phyloP scores from a whole-genome alignment of 2,113 vertebrate genomes.

The Sterna hirundo region DNA sequence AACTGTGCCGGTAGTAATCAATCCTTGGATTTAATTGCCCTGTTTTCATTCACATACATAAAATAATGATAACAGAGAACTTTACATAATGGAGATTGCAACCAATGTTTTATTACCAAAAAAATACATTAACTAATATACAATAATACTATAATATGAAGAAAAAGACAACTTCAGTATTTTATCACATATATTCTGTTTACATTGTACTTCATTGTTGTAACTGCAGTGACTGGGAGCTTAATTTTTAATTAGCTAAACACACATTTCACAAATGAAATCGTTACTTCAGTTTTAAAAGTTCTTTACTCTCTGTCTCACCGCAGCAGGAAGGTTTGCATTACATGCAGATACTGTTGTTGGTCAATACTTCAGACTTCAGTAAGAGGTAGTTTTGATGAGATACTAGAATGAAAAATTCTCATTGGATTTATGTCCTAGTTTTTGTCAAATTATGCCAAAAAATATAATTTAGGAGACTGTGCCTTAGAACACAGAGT shows the following conservation, averaged over 20 bases:
- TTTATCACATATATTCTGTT: background rate
- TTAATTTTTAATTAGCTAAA: background rate
- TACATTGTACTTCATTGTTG: background rate
- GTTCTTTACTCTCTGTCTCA: background rate
- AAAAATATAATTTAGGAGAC: background rate
- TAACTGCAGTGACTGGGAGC: background rate
- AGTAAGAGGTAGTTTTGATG: background rate
- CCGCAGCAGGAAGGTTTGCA: background rate
- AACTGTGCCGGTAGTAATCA: background rate
- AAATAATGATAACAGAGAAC: conserved; percentile 54
- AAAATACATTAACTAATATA: conserved; percentile 14
- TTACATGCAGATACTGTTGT: background rate
- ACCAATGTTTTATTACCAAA: conserved; percentile 6
- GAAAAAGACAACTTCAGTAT: background rate
- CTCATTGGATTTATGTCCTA: background rate
- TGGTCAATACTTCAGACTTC: background rate
- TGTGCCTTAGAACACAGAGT: background rate
- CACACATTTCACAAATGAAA: background rate
- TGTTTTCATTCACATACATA: conserved; percentile 21
- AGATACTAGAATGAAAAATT: background rate
- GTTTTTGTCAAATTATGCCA: background rate
- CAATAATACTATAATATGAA: conserved; percentile 21
- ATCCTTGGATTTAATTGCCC: background rate
- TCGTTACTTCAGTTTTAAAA: background rate
- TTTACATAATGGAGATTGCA: conserved; percentile 40